A percentile compares a stretch with the other conserved stretches of the same genome.
Conservation (phyloP, 2,888 invertebrate species). For the Dasysyrphus tricinctus region DNA sequence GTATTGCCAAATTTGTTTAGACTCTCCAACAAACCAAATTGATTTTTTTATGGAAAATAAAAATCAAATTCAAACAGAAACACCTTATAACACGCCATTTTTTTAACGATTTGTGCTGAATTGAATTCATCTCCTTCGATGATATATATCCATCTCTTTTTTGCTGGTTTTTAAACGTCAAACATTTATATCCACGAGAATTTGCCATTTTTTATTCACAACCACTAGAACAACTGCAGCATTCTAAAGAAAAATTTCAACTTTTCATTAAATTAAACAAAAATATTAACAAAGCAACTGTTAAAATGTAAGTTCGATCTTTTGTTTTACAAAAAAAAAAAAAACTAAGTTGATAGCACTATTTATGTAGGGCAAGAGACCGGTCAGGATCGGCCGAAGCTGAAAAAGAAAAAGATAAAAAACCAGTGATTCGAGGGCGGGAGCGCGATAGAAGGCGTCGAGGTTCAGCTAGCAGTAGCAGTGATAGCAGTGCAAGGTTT, state of each 20-base stretch:
- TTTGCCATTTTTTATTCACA: slow-evolving; percentile 45
- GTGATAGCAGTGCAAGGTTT: slow-evolving; percentile 90
- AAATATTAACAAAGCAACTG: background rate
- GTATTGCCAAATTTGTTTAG: no score
- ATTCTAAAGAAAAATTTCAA: background rate
- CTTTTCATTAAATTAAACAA: background rate
- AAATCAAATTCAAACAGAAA: no score
- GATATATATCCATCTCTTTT: background rate
- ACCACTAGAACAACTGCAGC: background rate
- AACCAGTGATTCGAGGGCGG: slow-evolving; percentile 80
- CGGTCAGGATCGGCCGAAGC: slow-evolving; percentile 88
- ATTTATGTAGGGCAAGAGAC: slow-evolving; percentile 88
- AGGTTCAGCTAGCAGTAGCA: slow-evolving; percentile 90
- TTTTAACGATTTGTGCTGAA: no score
- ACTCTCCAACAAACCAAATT: no score
- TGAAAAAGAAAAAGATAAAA: slow-evolving; percentile 90
- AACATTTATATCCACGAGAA: slow-evolving; percentile 39
- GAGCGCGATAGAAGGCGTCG: slow-evolving; percentile 83
- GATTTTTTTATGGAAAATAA: no score
- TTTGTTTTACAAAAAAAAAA: background rate
- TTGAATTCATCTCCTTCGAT: background rate
- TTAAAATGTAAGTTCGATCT: slow-evolving; percentile 41
- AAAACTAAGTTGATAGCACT: background rate
- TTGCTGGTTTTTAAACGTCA: slow-evolving; percentile 39
- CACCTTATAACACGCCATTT: no score